A percentile compares a stretch with the other conserved stretches of the same genome.
These are phyloP conservation scores for Petroica traversi DNA, from an alignment of 2,113 vertebrate genomes.

Conservation along the genomic window DNA sequence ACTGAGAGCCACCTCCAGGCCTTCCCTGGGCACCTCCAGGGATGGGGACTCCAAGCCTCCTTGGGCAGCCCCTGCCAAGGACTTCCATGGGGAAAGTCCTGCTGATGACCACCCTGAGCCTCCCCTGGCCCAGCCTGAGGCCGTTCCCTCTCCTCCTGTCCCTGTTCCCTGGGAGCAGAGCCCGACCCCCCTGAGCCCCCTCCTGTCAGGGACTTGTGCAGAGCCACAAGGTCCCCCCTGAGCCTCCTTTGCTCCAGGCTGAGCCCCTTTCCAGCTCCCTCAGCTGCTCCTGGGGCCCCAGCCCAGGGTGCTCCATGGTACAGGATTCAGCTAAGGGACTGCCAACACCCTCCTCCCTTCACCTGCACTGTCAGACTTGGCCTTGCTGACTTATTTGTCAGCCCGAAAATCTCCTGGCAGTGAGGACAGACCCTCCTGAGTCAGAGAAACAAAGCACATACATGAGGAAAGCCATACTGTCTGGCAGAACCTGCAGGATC, in stretches of 20 bases:
- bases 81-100: not conserved
- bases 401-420: not conserved
- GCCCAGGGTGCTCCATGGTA: rapidly evolving
- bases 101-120: rapidly evolving
- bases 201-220: not conserved
- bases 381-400: not conserved
- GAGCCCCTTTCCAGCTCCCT: not conserved
- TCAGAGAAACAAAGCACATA: not conserved
- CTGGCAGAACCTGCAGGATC: not conserved
- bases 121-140: rapidly evolving
- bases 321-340: not conserved
- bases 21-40: not conserved
- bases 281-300: not conserved
- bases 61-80: not conserved
- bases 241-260: not conserved
- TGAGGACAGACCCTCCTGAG: not conserved
- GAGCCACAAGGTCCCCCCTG: not conserved
- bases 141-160: not conserved
- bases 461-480: not conserved
- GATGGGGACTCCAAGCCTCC: not conserved
- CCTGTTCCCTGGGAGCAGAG: not conserved
- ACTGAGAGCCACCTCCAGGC: rapidly evolving
- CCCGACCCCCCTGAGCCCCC: not conserved
- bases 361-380: not conserved
- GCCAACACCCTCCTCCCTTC: not conserved